phyloP scores from a whole-genome alignment of 2,888 invertebrate genomes.

The Cerastis leucographa region DNA sequence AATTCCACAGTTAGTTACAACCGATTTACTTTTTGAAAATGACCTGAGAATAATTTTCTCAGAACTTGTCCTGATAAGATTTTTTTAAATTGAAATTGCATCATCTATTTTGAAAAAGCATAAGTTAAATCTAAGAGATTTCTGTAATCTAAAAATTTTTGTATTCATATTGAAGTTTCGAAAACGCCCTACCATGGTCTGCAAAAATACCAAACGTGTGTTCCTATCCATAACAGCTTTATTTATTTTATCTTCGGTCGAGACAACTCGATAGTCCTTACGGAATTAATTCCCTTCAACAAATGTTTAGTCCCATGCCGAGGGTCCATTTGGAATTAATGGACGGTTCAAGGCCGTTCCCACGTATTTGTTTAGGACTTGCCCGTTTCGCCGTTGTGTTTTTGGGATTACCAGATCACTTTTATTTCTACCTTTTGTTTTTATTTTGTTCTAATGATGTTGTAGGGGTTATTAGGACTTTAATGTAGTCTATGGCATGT shows the following conservation, averaged over 20 bases:
- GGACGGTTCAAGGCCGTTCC: constrained; percentile 62
- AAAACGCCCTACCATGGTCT: neutral
- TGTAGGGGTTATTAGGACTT: neutral
- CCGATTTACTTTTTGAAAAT: neutral
- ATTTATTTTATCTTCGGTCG: constrained; percentile 48
- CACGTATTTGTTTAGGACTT: constrained; percentile 67
- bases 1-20: constrained; percentile 2
- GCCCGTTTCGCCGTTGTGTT: constrained; percentile 58
- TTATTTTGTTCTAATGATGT: constrained; percentile 46
- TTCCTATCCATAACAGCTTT: constrained; percentile 27
- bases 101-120: neutral
- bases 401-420: constrained; percentile 64
- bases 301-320: constrained; percentile 63
- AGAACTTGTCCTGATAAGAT: neutral
- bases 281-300: constrained; percentile 65
- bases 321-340: constrained; percentile 67
- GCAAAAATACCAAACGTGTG: constrained; percentile 4
- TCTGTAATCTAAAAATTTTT: neutral
- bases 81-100: neutral
- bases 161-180: neutral
- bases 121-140: neutral
- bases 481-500: neutral
- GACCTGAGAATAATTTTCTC: neutral
- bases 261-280: constrained; percentile 56
- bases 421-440: constrained; percentile 54